A percentile compares a stretch with the other conserved stretches of the same genome.
phyloP scores from a whole-genome alignment of 2,113 vertebrate species.

The Promerops cafer region DNA sequence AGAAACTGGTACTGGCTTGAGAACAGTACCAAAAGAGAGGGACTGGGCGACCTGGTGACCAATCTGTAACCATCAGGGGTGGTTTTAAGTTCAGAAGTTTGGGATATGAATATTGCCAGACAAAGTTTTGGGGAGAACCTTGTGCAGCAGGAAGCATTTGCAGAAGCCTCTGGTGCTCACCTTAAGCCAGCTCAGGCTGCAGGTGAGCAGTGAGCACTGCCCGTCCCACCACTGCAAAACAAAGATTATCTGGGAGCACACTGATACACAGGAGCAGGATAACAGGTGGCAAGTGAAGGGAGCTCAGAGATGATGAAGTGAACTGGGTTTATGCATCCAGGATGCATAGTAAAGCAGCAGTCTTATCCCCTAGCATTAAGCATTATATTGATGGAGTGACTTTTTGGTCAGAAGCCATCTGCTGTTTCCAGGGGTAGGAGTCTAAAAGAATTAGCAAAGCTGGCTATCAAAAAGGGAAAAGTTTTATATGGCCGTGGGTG shows the following conservation, averaged over 20 bases:
- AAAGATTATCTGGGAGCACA: background rate
- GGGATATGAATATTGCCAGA: background rate
- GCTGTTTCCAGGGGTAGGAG: background rate
- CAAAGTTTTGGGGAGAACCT: background rate
- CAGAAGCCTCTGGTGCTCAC: background rate
- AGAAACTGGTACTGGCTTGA: too few species aligned
- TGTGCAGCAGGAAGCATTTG: background rate
- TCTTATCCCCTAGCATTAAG: slow-evolving; percentile 17
- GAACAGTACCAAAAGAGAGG: background rate
- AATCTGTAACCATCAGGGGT: rapidly evolving
- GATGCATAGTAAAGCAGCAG: slow-evolving; percentile 9
- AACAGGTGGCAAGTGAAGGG: slow-evolving; percentile 51
- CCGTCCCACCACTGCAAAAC: background rate
- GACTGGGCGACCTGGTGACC: background rate
- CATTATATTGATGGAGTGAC: slow-evolving; percentile 34
- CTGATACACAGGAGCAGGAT: background rate
- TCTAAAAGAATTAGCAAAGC: slow-evolving; percentile 29
- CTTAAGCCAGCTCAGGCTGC: background rate
- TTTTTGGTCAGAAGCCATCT: slow-evolving; percentile 56
- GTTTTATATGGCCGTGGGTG: background rate
- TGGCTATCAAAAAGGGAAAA: background rate
- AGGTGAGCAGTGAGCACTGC: background rate
- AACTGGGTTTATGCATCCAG: background rate
- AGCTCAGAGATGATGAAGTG: slow-evolving; percentile 35
- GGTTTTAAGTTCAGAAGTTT: background rate